phyloP scores from a whole-genome alignment of 2,113 vertebrate genomes.

The Silurus glanis region DNA sequence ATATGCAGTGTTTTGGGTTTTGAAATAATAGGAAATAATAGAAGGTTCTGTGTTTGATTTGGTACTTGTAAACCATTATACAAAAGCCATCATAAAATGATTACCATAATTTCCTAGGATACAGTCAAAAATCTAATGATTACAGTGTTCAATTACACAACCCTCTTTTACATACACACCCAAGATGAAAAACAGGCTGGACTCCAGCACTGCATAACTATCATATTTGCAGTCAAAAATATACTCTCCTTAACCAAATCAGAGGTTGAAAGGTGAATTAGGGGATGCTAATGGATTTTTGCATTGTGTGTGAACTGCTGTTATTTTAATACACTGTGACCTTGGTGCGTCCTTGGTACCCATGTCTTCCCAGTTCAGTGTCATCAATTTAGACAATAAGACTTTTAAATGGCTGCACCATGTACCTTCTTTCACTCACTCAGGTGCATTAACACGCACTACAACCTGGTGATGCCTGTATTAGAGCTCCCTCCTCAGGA shows the following conservation, averaged over 20 bases:
- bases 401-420: constrained; percentile 13
- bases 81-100: background rate
- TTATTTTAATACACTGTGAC: constrained; percentile 17
- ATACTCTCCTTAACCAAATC: constrained; percentile 10
- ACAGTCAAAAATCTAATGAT: constrained; percentile 13
- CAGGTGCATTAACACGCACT: constrained; percentile 43
- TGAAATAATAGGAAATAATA: background rate
- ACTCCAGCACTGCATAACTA: background rate
- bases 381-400: constrained; percentile 45
- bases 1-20: background rate
- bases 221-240: background rate
- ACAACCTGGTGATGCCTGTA: constrained; percentile 66
- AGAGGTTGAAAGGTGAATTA: background rate
- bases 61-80: background rate
- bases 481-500: constrained; percentile 79
- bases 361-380: constrained; percentile 20
- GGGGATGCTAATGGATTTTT: constrained; percentile 8
- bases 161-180: background rate
- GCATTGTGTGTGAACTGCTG: constrained; percentile 17
- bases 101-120: constrained; percentile 2
- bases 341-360: constrained; percentile 2
- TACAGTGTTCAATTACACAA: background rate
- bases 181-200: background rate
- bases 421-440: background rate
- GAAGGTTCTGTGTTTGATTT: background rate